These are phyloP conservation scores for Phocides pigmalion DNA, from an alignment of 1,140 invertebrate species.

Conservation along the genomic window DNA sequence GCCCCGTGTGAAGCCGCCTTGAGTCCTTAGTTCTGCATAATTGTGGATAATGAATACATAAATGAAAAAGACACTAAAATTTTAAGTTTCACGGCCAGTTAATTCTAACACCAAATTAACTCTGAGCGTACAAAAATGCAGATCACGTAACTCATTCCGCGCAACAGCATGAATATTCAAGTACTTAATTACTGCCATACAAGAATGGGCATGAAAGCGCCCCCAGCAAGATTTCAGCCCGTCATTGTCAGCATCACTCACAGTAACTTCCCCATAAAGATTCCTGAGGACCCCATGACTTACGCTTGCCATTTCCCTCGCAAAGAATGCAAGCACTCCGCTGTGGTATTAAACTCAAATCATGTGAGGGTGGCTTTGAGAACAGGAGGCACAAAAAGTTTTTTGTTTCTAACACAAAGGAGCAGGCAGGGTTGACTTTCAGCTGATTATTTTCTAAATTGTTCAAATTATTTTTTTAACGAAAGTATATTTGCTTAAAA, in stretches of 20 bases:
- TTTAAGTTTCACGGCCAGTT: slow-evolving; percentile 13
- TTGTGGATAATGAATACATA: neutral
- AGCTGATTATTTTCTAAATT: slow-evolving; percentile 1
- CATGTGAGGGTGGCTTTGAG: slow-evolving; percentile 60
- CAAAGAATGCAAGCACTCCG: slow-evolving; percentile 69
- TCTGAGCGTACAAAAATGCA: slow-evolving; percentile 25
- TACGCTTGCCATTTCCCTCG: slow-evolving; percentile 55
- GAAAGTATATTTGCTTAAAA: too few species aligned
- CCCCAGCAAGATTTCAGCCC: slow-evolving; percentile 46
- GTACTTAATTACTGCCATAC: slow-evolving; percentile 30
- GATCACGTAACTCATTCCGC: slow-evolving; percentile 33
- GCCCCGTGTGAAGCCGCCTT: too few species aligned
- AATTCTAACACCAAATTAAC: slow-evolving; percentile 20
- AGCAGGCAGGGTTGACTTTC: slow-evolving; percentile 20
- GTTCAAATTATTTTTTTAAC: too few species aligned
- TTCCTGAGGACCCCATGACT: slow-evolving; percentile 41
- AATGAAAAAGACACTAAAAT: slow-evolving; percentile 8
- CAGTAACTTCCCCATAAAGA: slow-evolving; percentile 41
- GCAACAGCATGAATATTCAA: slow-evolving; percentile 30
- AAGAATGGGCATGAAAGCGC: slow-evolving; percentile 16
- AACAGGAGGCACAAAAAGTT: slow-evolving; percentile 41
- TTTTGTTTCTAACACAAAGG: slow-evolving; percentile 43
- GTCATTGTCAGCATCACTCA: slow-evolving; percentile 51
- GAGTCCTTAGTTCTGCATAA: too few species aligned
- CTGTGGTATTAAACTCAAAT: slow-evolving; percentile 80